These are phyloP conservation scores for Melanocharis versteri DNA, from an alignment of 2,113 vertebrate species.

Conservation along the genomic window DNA sequence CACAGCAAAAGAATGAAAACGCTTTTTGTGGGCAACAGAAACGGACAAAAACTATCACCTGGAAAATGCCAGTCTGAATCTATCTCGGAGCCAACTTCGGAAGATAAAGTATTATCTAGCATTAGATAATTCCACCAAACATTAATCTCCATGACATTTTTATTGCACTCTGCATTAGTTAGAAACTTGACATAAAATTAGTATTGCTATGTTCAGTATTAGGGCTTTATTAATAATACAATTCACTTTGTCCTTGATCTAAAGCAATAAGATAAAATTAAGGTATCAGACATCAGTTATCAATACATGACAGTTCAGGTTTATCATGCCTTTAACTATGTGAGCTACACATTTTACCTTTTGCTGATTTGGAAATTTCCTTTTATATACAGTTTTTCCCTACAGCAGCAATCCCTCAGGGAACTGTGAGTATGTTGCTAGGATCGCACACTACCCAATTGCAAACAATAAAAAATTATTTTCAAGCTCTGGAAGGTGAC, in stretches of 20 bases:
- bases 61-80: not conserved
- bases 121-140: conserved; percentile 56
- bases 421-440: not conserved
- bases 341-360: not conserved
- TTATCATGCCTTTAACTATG: not conserved
- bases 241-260: conserved; percentile 63
- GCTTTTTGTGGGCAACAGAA: not conserved
- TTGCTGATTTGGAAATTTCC: conserved; percentile 14
- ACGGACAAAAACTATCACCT: not conserved
- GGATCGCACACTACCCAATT: not conserved
- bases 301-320: conserved; percentile 50
- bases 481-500: not conserved
- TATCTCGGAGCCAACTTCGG: not conserved
- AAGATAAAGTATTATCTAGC: conserved; percentile 59
- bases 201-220: conserved; percentile 52
- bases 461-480: not conserved
- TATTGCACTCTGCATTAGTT: conserved; percentile 53
- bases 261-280: conserved; percentile 65
- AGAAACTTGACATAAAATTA: conserved; percentile 70
- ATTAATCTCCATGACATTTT: conserved; percentile 63
- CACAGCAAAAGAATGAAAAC: conserved; percentile 8
- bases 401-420: not conserved
- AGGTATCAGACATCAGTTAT: conserved; percentile 57
- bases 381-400: not conserved
- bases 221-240: conserved; percentile 59